Conservation (phyloP, 2,888 invertebrate species). For the Apodemia mormo region DNA sequence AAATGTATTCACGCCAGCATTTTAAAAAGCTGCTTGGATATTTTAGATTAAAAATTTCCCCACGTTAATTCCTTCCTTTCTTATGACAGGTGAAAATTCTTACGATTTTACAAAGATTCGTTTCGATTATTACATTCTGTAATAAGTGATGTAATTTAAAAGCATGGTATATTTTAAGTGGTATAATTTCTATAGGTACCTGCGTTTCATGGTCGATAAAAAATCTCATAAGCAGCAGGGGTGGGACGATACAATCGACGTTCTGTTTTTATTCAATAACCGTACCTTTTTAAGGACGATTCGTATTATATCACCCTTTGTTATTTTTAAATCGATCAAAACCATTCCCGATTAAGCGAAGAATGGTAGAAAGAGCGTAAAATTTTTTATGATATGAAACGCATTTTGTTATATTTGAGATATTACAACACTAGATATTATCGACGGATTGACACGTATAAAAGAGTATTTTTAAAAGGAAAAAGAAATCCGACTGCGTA, state of each 20-base stretch:
- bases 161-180: conserved; percentile 35
- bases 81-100: conserved; percentile 3
- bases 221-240: conserved; percentile 58
- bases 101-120: conserved; percentile 15
- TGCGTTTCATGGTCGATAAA: conserved; percentile 67
- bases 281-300: conserved; percentile 54
- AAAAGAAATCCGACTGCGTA: too few relatives aligned
- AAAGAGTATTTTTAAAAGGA: too few relatives aligned
- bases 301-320: conserved; percentile 62
- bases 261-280: conserved; percentile 68
- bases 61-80: neutral
- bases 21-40: neutral
- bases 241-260: conserved; percentile 53
- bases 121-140: conserved; percentile 4
- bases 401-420: too few relatives aligned
- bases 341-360: conserved; percentile 46
- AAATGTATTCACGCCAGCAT: neutral
- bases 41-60: neutral
- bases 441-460: too few relatives aligned
- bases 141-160: conserved; percentile 20
- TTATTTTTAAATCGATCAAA: conserved; percentile 66
- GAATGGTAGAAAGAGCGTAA: conserved; percentile 23
- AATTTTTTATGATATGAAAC: too few relatives aligned
- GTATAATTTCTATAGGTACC: conserved; percentile 50
- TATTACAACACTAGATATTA: too few relatives aligned